A percentile compares a stretch with the other conserved stretches of the same genome.
Conservation (phyloP, 2,113 vertebrate species). For the Misgurnus anguillicaudatus region DNA sequence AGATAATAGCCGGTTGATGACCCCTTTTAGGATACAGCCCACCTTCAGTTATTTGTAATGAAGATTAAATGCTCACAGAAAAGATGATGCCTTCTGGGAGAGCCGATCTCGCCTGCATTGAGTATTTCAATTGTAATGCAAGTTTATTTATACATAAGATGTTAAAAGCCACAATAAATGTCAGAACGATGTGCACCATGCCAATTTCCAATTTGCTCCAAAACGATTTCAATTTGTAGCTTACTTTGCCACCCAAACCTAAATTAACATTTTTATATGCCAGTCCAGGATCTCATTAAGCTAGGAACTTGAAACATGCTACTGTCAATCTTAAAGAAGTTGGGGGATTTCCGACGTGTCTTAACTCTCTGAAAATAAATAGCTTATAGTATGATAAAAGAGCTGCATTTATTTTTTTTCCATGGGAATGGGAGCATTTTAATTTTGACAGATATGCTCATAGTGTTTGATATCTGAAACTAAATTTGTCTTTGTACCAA, state of each 20-base stretch:
- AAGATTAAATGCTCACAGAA: conserved; percentile 9
- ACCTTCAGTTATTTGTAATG: neutral
- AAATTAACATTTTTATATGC: conserved; percentile 37
- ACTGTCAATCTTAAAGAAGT: conserved; percentile 18
- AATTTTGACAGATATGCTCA: conserved; percentile 9
- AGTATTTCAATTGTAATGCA: neutral
- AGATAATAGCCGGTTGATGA: conserved; percentile 30
- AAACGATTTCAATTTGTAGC: conserved; percentile 8
- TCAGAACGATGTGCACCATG: neutral
- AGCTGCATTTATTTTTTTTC: conserved; percentile 3
- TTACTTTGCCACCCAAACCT: conserved; percentile 26
- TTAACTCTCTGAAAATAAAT: conserved; percentile 36
- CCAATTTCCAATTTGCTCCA: conserved; percentile 20
- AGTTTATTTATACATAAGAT: neutral
- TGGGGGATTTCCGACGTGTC: conserved; percentile 33
- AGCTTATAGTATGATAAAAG: conserved; percentile 39
- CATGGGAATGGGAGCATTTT: conserved; percentile 3
- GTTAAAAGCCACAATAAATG: conserved; percentile 19
- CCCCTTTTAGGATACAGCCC: neutral
- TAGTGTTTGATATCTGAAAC: neutral
- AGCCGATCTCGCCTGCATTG: neutral
- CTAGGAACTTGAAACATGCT: conserved; percentile 38
- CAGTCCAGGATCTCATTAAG: conserved; percentile 43
- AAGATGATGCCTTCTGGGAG: neutral
- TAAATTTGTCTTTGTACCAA: conserved; percentile 7